phyloP scores from a whole-genome alignment of 2,113 vertebrate species.

The Oenanthe melanoleuca region DNA sequence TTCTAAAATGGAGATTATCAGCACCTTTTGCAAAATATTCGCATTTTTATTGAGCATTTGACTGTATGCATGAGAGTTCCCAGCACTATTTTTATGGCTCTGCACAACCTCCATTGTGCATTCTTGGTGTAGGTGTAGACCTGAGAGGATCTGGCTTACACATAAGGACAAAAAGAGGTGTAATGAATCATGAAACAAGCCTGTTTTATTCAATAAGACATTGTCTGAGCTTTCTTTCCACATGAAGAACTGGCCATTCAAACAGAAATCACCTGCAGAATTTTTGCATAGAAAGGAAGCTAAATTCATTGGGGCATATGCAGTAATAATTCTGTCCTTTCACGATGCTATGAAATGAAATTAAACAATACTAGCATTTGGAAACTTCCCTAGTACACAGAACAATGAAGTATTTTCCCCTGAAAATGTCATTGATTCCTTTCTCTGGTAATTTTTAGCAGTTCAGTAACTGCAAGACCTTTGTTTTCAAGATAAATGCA shows the following conservation, averaged over 20 bases:
- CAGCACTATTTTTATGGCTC: slow-evolving; percentile 10
- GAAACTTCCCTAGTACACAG: not conserved
- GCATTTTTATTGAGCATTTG: slow-evolving; percentile 46
- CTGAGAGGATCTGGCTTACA: slow-evolving; percentile 40
- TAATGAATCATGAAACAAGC: slow-evolving; percentile 69
- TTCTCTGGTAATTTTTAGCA: not conserved
- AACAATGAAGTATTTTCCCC: not conserved
- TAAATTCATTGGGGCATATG: not conserved
- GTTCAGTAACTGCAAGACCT: not conserved
- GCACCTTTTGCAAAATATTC: slow-evolving; percentile 41
- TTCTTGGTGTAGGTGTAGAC: slow-evolving; percentile 3
- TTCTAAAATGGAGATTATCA: slow-evolving; percentile 19
- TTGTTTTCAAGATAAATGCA: not conserved
- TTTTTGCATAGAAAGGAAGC: slow-evolving; percentile 47
- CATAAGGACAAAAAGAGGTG: slow-evolving; percentile 21
- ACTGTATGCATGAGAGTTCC: slow-evolving; percentile 1
- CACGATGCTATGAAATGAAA: not conserved
- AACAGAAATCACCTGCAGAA: slow-evolving; percentile 61
- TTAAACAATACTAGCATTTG: slow-evolving; percentile 28
- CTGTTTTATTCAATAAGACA: slow-evolving; percentile 58
- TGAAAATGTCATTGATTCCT: slow-evolving; percentile 6
- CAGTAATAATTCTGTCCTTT: slow-evolving; percentile 18
- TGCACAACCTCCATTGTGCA: not conserved
- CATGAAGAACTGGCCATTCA: slow-evolving; percentile 47
- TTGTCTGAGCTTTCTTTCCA: slow-evolving; percentile 60